Base-by-base conservation (phyloP, 2,113 vertebrate genomes). In the Strix aluco region DNA sequence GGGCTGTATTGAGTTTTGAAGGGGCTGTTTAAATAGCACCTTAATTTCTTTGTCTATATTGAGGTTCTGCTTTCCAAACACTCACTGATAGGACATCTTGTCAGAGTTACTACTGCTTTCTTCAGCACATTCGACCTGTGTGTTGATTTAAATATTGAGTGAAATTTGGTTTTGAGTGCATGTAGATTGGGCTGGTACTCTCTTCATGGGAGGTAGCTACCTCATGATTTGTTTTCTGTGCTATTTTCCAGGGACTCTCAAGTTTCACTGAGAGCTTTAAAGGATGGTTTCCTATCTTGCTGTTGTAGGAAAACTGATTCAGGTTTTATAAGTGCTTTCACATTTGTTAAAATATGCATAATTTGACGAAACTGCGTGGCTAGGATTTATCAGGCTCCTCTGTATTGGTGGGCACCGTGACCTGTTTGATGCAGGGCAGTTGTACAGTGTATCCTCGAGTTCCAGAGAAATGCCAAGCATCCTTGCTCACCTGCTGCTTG, bases 361-460 rank as follows among this genome's bases (percentile, higher is more conserved):
- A 36, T 18, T 63, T 59, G 22, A 34, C 10, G 42, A 34, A 81
- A 47, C 42, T 46, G 32, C 6, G 3, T 30, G 7, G 15, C 36
- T 55, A 36, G 47, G 9, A 19, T 74, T 84, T 59, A 7, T 49
- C 23, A 46, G 26, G 13, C 3, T 69, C 8, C 11, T 49, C 21
- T 83, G 10, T 75, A 14, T 21, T 71, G 40, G 29, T 84, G 51
- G 29, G 29, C 18, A 40, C 40, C 1, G 1, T 51, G n/a, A 51
- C 40, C 46, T 71, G 15, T 62, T 66, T 30, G 40, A 38, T 73
- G 42, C 17, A 44, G 51, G 20, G 27, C 15, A 57, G 34, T 18
- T 36, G 36, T 66, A 47, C 18, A 3, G 0, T 0, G 13, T 40
- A n/a, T 57, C 27, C 13, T 63, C 0, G 4, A 70, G 8, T 81